Evolutionary conservation across 2,888 invertebrate genomes (phyloP), one percentile per base, ranked within the genome.

Genomic region (Synanthedon formicaeformis): DNA sequence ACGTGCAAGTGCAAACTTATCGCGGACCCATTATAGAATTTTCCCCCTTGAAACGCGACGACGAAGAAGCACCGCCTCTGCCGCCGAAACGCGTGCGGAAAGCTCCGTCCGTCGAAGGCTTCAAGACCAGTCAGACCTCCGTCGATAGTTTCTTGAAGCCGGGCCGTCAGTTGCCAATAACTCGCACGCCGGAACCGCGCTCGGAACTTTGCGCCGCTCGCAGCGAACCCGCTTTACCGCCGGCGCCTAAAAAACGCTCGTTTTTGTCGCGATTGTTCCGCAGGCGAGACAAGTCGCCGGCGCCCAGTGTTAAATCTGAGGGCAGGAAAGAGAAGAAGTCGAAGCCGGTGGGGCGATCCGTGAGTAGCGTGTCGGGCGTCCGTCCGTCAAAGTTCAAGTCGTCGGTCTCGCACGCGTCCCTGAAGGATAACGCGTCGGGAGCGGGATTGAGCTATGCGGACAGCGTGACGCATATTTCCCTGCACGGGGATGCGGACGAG

Each of bases 61-160:
- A 89, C 55, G 92, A 91, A 59, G 89, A 90, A 60, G 84, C 93
- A 49, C 95, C 95, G 1, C 95, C 95, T 0, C 66, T 95, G 54
- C 95, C 95, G 0, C 96, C 96, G 0, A 96, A 95, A 70, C 90
- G 95, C 51, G 84, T 91, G 2, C 91, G 91, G 52, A 92, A 91
- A 59, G 78, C 88, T 23, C 61, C 75, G 4, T 66, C 71, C 3
- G 65, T 70, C 5, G 85, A 83, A 55, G 70, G 73, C 1, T 77
- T 87, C 60, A 84, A 69, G 62, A 78, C 72, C 14, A 88, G 82
- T 50, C 85, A 84, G 54, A 82, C 81, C 0, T 85, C 87, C 1
- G 84, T 82, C 10, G 79, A 85, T 52, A 78, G 80, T 50, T 67
- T 85, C 27, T 60, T 84, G 0, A 79, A 78, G 54, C 85, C 87